Evolutionary conservation across 2,113 vertebrate species (phyloP).

Genomic region (Athene noctua): DNA sequence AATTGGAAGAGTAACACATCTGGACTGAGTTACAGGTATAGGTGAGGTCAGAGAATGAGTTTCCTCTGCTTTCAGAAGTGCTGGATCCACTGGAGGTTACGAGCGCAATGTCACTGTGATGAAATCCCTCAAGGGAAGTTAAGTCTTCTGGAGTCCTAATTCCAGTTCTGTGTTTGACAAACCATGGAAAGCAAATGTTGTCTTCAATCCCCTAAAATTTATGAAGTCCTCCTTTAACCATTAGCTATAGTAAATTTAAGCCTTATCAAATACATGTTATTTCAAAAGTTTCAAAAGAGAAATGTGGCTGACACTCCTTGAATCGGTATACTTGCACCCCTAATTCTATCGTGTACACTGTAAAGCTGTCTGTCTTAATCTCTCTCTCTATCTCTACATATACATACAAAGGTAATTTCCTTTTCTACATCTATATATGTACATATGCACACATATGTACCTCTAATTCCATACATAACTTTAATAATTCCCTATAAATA

Average conservation of each 20-base stretch:
- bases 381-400: background rate
- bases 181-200: background rate
- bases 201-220: background rate
- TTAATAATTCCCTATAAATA: background rate
- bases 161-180: background rate
- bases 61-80: background rate
- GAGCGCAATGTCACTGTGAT: background rate
- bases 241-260: background rate
- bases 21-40: background rate
- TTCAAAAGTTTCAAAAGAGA: background rate
- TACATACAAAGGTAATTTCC: background rate
- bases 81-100: background rate
- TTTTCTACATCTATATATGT: background rate
- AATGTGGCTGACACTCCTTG: background rate
- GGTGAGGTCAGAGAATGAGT: background rate
- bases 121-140: background rate
- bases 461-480: background rate
- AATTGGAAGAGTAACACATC: background rate
- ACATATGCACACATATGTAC: background rate
- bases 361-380: background rate
- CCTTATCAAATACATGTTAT: background rate
- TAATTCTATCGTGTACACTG: background rate
- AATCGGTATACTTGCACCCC: background rate
- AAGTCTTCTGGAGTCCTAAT: background rate
- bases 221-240: background rate